Evolutionary conservation across 2,113 vertebrate species (phyloP).

Genomic region (Steatornis caripensis): DNA sequence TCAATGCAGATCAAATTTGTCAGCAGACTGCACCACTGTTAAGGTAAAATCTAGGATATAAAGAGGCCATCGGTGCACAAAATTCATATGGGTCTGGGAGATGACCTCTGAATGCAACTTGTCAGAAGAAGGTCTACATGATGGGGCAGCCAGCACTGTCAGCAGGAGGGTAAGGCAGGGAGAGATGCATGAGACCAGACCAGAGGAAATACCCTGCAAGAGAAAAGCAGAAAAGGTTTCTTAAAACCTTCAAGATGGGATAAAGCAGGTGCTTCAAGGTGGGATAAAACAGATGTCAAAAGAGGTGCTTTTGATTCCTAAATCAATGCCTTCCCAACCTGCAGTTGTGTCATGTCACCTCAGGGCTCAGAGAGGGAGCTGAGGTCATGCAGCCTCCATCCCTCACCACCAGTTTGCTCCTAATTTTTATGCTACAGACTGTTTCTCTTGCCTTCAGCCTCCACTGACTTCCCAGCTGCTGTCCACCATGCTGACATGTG

Average conservation of each 20-base stretch:
- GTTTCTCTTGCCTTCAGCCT: neutral
- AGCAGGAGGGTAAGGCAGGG: neutral
- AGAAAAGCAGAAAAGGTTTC: neutral
- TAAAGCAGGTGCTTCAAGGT: neutral
- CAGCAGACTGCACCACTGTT: rapidly evolving
- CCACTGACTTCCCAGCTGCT: neutral
- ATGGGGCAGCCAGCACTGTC: neutral
- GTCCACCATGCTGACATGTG: neutral
- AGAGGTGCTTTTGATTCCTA: neutral
- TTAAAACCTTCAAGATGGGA: neutral
- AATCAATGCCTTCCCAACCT: rapidly evolving
- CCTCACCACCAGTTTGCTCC: neutral
- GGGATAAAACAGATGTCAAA: neutral
- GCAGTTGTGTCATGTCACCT: neutral
- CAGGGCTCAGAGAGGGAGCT: neutral
- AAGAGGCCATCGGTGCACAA: neutral
- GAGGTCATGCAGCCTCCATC: neutral
- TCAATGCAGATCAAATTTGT: neutral
- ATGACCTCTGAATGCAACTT: neutral
- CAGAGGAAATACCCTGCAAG: neutral
- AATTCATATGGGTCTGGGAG: neutral
- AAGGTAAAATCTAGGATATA: neutral
- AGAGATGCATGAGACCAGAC: neutral
- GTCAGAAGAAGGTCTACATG: neutral
- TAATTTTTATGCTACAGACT: neutral